Conservation (phyloP, 2,797 vertebrate genomes). For the Bradypus variegatus region DNA sequence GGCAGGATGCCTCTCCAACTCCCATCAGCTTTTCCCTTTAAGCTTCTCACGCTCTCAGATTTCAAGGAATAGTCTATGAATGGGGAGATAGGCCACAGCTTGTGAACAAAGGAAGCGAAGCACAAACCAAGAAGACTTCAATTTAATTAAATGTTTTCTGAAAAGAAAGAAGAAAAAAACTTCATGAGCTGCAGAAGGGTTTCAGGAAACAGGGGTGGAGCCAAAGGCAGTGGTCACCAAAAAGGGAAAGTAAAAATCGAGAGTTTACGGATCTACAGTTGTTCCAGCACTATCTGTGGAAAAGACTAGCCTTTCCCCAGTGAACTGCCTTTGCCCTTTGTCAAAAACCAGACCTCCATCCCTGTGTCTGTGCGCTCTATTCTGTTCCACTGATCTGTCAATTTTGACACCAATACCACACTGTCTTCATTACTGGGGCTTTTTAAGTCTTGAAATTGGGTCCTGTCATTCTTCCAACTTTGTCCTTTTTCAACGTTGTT, state of each 20-base stretch:
- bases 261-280: background rate
- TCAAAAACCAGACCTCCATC: background rate
- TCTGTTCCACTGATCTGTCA: background rate
- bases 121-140: background rate
- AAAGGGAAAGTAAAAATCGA: background rate
- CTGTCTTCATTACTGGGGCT: background rate
- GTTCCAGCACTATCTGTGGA: background rate
- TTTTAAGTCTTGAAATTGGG: background rate
- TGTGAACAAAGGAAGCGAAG: background rate
- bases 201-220: conserved; percentile 16
- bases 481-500: background rate
- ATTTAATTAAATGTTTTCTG: conserved; percentile 16
- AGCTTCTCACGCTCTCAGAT: background rate
- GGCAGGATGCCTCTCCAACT: background rate
- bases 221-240: background rate
- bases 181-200: conserved; percentile 14
- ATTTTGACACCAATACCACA: background rate
- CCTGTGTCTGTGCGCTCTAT: background rate
- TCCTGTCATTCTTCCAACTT: background rate
- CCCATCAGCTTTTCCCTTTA: background rate
- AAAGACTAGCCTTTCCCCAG: background rate
- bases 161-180: conserved; percentile 18
- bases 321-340: background rate
- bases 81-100: background rate
- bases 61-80: conserved; percentile 10